Percentiles rank a stretch among this genome's conserved stretches.
Conservation (phyloP, 2,113 vertebrate genomes). For the Anseranas semipalmata region DNA sequence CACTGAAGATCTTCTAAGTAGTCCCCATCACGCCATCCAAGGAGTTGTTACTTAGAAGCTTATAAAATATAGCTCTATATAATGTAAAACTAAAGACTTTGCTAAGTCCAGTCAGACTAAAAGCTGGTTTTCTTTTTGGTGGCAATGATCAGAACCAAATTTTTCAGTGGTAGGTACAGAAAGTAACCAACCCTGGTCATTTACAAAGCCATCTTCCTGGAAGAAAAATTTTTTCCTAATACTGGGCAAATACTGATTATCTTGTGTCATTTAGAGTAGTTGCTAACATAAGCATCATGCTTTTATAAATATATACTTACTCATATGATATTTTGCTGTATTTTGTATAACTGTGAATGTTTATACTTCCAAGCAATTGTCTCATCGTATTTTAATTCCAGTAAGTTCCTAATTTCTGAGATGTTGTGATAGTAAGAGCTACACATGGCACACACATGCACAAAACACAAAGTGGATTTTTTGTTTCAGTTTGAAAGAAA, state of each 20-base stretch:
- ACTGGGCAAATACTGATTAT: neutral
- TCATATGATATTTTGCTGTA: neutral
- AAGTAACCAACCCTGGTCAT: neutral
- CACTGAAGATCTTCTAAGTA: neutral
- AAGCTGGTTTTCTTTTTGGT: neutral
- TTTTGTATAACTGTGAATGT: neutral
- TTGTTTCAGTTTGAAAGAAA: neutral
- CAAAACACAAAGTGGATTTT: neutral
- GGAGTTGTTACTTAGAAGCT: neutral
- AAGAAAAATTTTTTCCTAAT: neutral
- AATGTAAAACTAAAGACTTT: neutral
- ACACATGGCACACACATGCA: neutral
- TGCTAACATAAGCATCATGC: neutral
- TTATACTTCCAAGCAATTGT: neutral
- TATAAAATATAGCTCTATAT: neutral
- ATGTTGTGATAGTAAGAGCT: neutral
- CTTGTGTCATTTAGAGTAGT: neutral
- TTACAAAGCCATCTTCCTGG: neutral
- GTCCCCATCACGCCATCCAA: neutral
- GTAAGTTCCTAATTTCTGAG: neutral
- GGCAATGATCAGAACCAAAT: neutral
- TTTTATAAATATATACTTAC: neutral
- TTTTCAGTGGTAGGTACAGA: neutral
- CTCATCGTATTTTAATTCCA: neutral
- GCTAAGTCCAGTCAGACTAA: neutral